Evolutionary conservation across 2,888 invertebrate species (phyloP).

Genomic region (Tortrix viridana): DNA sequence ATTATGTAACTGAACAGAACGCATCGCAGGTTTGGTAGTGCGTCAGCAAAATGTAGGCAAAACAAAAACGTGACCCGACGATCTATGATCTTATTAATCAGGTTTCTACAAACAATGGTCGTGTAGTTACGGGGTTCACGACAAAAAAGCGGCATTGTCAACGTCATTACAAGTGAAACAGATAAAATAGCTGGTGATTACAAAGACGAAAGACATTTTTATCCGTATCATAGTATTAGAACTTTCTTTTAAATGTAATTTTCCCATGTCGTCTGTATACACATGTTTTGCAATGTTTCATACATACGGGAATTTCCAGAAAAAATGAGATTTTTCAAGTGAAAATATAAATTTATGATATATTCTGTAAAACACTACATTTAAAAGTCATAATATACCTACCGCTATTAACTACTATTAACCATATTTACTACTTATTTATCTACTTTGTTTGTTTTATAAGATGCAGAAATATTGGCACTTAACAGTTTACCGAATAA

Average conservation of each 20-base stretch:
- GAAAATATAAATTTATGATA: neutral
- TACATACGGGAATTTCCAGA: too few species aligned
- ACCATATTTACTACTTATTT: too few species aligned
- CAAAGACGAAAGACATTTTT: too few species aligned
- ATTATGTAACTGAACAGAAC: slow-evolving; percentile 36
- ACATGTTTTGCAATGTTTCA: too few species aligned
- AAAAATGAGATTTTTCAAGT: too few species aligned
- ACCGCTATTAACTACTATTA: too few species aligned
- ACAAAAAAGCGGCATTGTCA: neutral
- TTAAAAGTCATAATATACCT: neutral
- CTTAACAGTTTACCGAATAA: slow-evolving; percentile 2
- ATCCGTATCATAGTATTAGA: too few species aligned
- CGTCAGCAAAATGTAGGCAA: too few species aligned
- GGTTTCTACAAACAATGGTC: neutral
- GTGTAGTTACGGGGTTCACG: neutral
- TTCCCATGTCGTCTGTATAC: too few species aligned
- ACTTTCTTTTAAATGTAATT: too few species aligned
- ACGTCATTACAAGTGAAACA: neutral
- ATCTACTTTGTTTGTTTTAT: neutral
- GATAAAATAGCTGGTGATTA: too few species aligned
- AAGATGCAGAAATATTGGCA: slow-evolving; percentile 6
- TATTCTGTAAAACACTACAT: neutral
- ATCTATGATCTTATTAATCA: neutral
- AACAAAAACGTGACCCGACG: neutral
- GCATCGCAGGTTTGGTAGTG: neutral